Evolutionary conservation across 2,888 invertebrate genomes (phyloP), one percentile per base, ranked within the genome.

Genomic region (Apomyelois bistriatella): DNA sequence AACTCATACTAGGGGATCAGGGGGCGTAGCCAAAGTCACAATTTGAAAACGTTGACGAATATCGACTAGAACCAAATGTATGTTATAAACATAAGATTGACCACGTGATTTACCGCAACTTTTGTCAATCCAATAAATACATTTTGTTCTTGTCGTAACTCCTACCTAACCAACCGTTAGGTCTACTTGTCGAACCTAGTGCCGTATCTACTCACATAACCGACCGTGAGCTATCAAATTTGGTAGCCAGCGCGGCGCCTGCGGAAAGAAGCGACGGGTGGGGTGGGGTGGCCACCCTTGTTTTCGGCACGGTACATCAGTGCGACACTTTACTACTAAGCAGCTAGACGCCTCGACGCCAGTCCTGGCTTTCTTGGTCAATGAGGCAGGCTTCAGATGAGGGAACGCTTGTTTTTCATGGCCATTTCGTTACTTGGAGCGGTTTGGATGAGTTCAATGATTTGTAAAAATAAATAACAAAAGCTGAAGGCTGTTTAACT

Each of bases 281-380:
- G 48, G 54, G n/a, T 30, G 53, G 37, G 22, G 46, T 42, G 58
- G 42, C 56, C 48, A 61, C 55, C 59, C 58, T 56, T 55, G 61
- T 53, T 52, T 54, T 55, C 55, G 61, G 65, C 66, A 71, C 72
- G 77, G 71, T 74, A 78, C 79, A 74, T 77, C 83, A 83, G 79
- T 83, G 82, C 83, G 80, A 67, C 76, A 74, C 57, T 60, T 62
- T 55, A 58, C 56, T 57, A 58, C 58, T 61, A 59, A 60, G 58
- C 55, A 54, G 57, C 59, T 58, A 75, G 76, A 75, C 77, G 72
- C 62, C 48, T 53, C 54, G 74, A 65, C 72, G 72, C 68, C 58
- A 32, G 10, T 41, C 38, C 56, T 51, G 58, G 22, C 17, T 47
- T 58, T 60, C 51, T 65, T 58, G 66, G 70, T 62, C 41, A 50